These are phyloP conservation scores for Anoplopoma fimbria DNA, from an alignment of 2,113 vertebrate genomes.

Conservation along the genomic window DNA sequence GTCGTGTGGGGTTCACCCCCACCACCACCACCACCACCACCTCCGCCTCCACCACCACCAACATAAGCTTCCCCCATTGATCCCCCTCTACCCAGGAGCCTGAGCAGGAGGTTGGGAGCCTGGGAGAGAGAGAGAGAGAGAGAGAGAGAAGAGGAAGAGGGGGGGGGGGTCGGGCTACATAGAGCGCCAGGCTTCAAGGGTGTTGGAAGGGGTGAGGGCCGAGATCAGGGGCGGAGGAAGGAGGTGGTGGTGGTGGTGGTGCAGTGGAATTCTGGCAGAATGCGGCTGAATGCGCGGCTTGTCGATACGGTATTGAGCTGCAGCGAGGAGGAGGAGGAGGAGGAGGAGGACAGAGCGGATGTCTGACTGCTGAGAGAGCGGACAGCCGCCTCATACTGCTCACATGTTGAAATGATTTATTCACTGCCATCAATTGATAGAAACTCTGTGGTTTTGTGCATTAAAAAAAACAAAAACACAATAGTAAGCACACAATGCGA, in stretches of 20 bases:
- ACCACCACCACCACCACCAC: constrained; percentile 2
- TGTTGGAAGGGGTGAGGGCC: constrained; percentile 46
- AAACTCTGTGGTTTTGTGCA: constrained; percentile 38
- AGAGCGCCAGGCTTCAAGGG: constrained; percentile 42
- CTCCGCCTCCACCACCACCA: constrained; percentile 28
- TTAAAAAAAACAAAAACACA: constrained; percentile 47
- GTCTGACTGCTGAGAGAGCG: background rate
- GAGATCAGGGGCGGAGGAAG: constrained; percentile 52
- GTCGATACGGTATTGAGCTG: constrained; percentile 75
- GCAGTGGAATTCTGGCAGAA: constrained; percentile 77
- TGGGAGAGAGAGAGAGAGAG: constrained; percentile 35
- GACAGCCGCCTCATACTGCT: background rate
- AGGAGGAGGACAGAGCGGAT: constrained; percentile 9
- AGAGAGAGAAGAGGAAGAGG: constrained; percentile 11
- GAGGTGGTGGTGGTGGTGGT: constrained; percentile 68
- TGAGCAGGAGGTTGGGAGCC: constrained; percentile 46
- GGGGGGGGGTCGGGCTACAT: background rate
- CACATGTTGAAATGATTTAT: constrained; percentile 25
- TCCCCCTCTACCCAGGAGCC: constrained; percentile 60
- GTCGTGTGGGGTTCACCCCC: constrained; percentile 77
- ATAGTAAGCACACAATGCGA: constrained; percentile 45
- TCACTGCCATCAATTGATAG: constrained; percentile 46
- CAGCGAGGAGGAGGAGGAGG: constrained; percentile 22
- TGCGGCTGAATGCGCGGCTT: constrained; percentile 56
- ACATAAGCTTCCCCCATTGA: constrained; percentile 66